Evolutionary conservation across 2,797 vertebrate genomes (phyloP), one percentile per base, ranked within the genome.

Genomic region (Hipposideros larvatus): DNA sequence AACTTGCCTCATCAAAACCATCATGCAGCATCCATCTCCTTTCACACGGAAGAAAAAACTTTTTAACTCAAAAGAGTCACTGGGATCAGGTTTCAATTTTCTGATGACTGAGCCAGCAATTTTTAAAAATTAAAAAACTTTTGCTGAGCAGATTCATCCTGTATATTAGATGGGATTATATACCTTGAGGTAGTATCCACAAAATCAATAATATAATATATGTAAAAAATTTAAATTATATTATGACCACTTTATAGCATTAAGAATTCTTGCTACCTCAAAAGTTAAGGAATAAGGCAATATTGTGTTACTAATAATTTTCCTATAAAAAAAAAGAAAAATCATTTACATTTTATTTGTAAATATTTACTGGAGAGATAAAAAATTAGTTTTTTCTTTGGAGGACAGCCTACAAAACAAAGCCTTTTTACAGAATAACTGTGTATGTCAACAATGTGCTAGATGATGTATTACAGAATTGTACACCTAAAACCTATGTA

Each of bases 161-260:
- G 6, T 37, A 13, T 75, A 75, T 61, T 66, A 87, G 34, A 46
- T 1, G 89, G 37, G 53, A 86, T 80, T 93, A 88, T 16, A 90
- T 59, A 11, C 11, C 11, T 71, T 84, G 28, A 91, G 19, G 21
- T 15, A 78, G 59, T 28, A 70, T 3, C 18, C 21, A 88, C 4
- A 94, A 87, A 88, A 90, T n/a, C 80, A 65, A 79, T 51, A 86
- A 78, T 63, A n/a, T 70, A 92, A 55, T 53, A 90, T 26, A 91
- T 28, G 15, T 31, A 94, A 90, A 28, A n/a, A 65, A 74, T 48
- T 94, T 75, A 95, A 94, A 70, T 74, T 86, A 19, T 70, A 96
- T 59, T 68, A 80, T 87, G 34, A 77, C 7, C 26, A 80, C 80
- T 77, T 24, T n/a, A 84, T 10, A 90, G 53, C n/a, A 93, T 28